phyloP scores from a whole-genome alignment of 2,113 vertebrate genomes.

The Daphoenositta chrysoptera region DNA sequence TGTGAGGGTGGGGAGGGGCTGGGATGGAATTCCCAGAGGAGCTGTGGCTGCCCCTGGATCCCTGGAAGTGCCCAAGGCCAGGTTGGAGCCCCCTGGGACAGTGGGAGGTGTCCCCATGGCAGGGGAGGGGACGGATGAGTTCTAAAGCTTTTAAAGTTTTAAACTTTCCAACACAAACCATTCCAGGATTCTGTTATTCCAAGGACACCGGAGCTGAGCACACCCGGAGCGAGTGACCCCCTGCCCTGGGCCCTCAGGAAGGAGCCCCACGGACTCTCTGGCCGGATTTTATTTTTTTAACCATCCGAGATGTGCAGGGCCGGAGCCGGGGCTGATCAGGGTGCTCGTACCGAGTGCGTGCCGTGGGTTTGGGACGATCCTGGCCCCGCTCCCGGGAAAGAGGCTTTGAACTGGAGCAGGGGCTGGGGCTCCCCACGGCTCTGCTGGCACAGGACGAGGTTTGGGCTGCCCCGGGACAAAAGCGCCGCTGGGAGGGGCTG shows the following conservation, averaged over 20 bases:
- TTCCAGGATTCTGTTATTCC: neutral
- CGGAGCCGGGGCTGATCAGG: neutral
- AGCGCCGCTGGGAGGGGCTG: neutral
- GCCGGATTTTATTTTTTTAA: neutral
- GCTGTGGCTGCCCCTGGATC: neutral
- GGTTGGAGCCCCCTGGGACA: accelerated
- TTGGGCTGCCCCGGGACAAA: neutral
- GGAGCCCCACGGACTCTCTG: neutral
- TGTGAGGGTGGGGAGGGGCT: neutral
- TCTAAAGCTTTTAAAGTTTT: neutral
- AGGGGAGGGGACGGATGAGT: neutral
- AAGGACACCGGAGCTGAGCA: neutral
- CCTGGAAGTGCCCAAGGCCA: neutral
- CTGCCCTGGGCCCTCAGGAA: neutral
- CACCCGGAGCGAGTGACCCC: neutral
- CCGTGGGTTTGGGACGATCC: neutral
- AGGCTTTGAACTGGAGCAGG: neutral
- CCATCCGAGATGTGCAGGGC: neutral
- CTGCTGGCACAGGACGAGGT: neutral
- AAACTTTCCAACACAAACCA: neutral
- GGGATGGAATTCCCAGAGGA: neutral
- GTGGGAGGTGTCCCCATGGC: neutral
- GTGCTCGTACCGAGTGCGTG: neutral
- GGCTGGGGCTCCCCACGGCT: neutral
- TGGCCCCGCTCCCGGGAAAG: neutral